These are phyloP conservation scores for Alaudala cheleensis DNA, from an alignment of 2,113 vertebrate genomes.

Conservation along the genomic window DNA sequence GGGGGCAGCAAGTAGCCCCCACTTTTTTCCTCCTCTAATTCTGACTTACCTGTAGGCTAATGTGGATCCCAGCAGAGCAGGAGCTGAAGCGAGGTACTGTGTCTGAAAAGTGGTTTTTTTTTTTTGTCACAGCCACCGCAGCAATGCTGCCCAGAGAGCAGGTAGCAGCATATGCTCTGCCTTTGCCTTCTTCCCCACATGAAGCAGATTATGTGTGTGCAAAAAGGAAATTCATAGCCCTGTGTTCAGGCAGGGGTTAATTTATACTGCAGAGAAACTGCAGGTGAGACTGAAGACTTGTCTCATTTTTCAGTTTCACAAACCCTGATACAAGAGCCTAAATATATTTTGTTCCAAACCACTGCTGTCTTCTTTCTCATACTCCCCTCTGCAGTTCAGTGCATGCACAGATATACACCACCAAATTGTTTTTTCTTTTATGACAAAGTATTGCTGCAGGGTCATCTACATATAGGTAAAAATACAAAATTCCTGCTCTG, in stretches of 20 bases:
- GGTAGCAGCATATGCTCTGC: neutral
- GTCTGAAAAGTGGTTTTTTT: neutral
- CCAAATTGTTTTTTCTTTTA: neutral
- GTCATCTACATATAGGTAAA: neutral
- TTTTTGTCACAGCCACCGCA: neutral
- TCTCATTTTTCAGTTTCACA: neutral
- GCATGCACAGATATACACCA: neutral
- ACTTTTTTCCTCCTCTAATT: neutral
- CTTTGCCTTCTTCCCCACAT: neutral
- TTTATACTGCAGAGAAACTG: neutral
- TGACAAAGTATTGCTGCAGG: neutral
- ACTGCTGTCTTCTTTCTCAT: neutral
- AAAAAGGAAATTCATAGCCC: neutral
- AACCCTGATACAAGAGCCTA: neutral
- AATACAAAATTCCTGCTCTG: neutral
- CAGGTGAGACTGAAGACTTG: constrained; percentile 2
- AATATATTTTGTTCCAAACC: neutral
- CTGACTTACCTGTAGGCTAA: neutral
- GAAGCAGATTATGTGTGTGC: neutral
- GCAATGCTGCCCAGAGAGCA: neutral
- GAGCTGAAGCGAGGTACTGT: neutral
- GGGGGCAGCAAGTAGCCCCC: neutral
- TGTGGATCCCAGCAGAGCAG: neutral
- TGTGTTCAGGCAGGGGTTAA: neutral
- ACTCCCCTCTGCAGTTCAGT: neutral